phyloP scores from a whole-genome alignment of 1,140 invertebrate genomes.

The Harpegnathos saltator region DNA sequence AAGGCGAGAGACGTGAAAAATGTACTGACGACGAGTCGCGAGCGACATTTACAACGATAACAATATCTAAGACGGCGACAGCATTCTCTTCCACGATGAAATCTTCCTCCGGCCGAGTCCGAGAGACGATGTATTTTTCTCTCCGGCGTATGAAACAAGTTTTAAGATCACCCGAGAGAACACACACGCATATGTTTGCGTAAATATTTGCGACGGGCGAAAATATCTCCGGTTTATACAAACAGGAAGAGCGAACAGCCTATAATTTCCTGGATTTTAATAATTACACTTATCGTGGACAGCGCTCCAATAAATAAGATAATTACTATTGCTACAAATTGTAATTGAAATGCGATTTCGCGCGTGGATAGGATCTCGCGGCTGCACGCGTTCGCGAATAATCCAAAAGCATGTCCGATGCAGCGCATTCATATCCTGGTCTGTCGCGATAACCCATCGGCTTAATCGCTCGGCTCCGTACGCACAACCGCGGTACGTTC shows the following conservation, averaged over 20 bases:
- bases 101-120: no score
- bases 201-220: not conserved
- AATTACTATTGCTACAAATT: slow-evolving; percentile 12
- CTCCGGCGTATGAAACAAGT: not conserved
- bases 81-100: no score
- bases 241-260: not conserved
- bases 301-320: not conserved
- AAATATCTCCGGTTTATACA: not conserved
- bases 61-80: no score
- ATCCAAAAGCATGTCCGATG: not conserved
- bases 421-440: not conserved
- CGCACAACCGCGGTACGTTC: no score
- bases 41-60: no score
- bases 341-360: not conserved
- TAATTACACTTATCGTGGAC: not conserved
- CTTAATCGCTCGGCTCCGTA: not conserved
- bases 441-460: slow-evolving; percentile 11
- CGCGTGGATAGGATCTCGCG: not conserved
- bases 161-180: not conserved
- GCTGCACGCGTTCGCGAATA: not conserved
- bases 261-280: slow-evolving; percentile 3
- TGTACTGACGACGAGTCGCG: no score
- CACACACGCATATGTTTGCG: no score
- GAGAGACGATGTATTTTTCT: no score
- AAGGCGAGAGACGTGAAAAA: no score